A percentile compares a stretch with the other conserved stretches of the same genome.
Conservation (phyloP, 2,113 vertebrate species). For the Notothenia rossii region DNA sequence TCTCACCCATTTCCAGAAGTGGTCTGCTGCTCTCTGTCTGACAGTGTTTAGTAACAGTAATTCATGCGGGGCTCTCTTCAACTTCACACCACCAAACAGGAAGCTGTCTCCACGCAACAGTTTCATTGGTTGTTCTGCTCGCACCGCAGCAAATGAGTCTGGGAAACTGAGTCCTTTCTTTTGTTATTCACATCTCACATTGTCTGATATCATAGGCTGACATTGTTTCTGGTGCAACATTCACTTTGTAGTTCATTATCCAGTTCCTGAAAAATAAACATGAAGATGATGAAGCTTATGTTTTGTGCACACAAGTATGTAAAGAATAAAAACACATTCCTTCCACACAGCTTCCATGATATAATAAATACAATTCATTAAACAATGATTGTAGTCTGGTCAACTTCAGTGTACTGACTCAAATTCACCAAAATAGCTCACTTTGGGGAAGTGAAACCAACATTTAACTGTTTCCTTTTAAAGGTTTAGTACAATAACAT, state of each 20-base stretch:
- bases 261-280: background rate
- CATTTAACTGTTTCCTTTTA: constrained; percentile 34
- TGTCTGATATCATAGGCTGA: constrained; percentile 6
- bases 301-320: background rate
- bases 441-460: constrained; percentile 58
- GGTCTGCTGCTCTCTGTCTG: constrained; percentile 47
- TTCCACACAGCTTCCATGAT: background rate
- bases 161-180: constrained; percentile 58
- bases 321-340: background rate
- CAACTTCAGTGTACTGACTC: background rate
- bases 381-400: background rate
- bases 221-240: background rate
- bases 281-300: background rate
- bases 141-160: constrained; percentile 48
- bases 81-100: constrained; percentile 70
- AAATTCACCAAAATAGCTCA: constrained; percentile 22
- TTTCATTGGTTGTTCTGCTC: constrained; percentile 71
- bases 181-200: background rate
- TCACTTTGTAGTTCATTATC: background rate
- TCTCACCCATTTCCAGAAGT: constrained; percentile 78
- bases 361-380: background rate
- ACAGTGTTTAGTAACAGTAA: constrained; percentile 50
- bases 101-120: constrained; percentile 61
- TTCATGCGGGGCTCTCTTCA: constrained; percentile 60
- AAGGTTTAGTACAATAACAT: background rate